These are phyloP conservation scores for Metallyticus violacea DNA, from an alignment of 2,888 invertebrate genomes.

Conservation along the genomic window DNA sequence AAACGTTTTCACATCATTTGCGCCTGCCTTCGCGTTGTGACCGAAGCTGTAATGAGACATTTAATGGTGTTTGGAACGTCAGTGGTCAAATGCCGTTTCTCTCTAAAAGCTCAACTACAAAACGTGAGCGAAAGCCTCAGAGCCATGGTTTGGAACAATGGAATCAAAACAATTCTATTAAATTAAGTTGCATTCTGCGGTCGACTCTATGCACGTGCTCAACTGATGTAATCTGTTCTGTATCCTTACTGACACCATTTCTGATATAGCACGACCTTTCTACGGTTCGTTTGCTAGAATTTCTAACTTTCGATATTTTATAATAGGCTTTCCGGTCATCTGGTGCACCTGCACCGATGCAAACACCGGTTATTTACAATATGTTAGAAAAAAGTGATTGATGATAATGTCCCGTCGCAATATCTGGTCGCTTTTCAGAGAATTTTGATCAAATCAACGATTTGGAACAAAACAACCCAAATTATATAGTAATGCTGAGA, in stretches of 20 bases:
- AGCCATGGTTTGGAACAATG: background rate
- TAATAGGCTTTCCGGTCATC: background rate
- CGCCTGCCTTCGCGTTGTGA: no score
- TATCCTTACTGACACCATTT: background rate
- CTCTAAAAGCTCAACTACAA: background rate
- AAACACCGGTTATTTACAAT: no score
- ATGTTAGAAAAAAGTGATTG: no score
- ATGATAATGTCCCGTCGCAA: no score
- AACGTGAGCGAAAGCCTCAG: background rate
- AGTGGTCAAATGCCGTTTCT: background rate
- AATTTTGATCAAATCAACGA: background rate
- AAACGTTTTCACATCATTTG: no score
- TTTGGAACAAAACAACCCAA: background rate
- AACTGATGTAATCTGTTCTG: background rate
- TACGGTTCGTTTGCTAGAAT: background rate
- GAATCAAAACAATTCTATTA: background rate
- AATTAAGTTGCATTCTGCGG: background rate
- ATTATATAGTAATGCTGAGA: background rate
- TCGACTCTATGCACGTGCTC: background rate
- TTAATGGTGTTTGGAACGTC: no score
- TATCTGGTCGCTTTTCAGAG: no score
- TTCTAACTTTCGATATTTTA: background rate
- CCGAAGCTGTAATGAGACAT: no score
- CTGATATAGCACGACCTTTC: background rate
- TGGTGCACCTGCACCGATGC: no score